Base-by-base conservation (phyloP, 1,140 invertebrate genomes). In the Andricus grossulariae region DNA sequence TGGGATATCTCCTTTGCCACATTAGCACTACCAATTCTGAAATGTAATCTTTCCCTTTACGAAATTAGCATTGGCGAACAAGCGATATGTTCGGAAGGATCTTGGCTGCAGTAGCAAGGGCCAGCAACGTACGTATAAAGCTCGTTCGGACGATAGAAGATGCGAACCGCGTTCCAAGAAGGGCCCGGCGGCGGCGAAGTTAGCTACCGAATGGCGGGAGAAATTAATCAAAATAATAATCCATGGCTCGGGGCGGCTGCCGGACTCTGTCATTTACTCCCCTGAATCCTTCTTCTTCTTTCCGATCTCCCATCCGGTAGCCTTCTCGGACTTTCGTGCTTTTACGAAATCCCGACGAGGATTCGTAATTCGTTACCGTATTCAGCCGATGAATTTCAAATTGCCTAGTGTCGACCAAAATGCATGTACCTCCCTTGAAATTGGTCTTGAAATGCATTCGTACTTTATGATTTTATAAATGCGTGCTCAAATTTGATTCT, bases 211-310 rank as follows among this genome's bases (percentile, higher is more conserved):
- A 88, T 85, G 87, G 87, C 86, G 83, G 84, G 82, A 85, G 86
- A 88, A 88, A 88, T 88, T 88, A 88, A 88, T 88, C 86, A 88
- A 88, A 88, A 88, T 87, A 87, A 89, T 88, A 85, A 87, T 85
- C 83, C 76, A 83, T 79, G 82, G 83, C 82, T 84, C 75, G 83
- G 78, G 86, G 86, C 86, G 82, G 86, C 73, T 78, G 74, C 71
- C 80, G 83, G 76, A 82, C 85, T 86, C 87, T 88, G 87, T 88
- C 87, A 88, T 88, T 88, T 88, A 88, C 86, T 86, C 86, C 80
- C 77, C 79, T 81, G 79, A 80, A 84, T 82, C 86, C 82, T 81
- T 87, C 84, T 88, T 84, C 79, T 78, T 78, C 75, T 73, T 77
- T 77, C 75, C 83, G 75, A 79, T 82, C 76, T 78, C 72, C 76